Evolutionary conservation across 2,888 invertebrate genomes (phyloP).

Genomic region (Megalurothrips usitatus): DNA sequence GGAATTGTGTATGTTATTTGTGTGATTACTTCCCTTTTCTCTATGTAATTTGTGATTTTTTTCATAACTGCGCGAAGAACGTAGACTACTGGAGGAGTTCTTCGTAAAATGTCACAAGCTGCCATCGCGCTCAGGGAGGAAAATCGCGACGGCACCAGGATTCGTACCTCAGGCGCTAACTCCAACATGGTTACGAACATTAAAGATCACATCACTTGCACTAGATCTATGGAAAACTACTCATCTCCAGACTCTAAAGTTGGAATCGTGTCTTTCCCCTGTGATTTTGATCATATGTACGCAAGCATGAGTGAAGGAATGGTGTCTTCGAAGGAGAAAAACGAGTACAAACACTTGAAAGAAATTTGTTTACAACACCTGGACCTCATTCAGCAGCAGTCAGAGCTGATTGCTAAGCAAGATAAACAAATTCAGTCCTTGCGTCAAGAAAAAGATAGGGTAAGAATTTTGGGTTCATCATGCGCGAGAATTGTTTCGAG

Average conservation of each 20-base stretch:
- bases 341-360: conserved; percentile 66
- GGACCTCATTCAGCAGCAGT: conserved; percentile 86
- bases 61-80: neutral
- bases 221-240: conserved; percentile 36
- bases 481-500: too few species aligned
- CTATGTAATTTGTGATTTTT: neutral
- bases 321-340: conserved; percentile 36
- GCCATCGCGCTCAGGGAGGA: conserved; percentile 12
- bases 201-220: conserved; percentile 45
- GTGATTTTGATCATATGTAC: conserved; percentile 67
- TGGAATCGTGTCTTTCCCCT: conserved; percentile 57
- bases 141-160: neutral
- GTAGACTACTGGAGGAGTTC: neutral
- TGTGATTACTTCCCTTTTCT: neutral
- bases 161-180: conserved; percentile 30
- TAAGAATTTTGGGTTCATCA: conserved; percentile 47
- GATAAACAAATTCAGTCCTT: conserved; percentile 70
- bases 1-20: neutral
- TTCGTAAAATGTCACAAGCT: neutral
- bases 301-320: conserved; percentile 51
- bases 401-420: conserved; percentile 73
- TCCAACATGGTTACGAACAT: conserved; percentile 49
- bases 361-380: conserved; percentile 76
- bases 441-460: conserved; percentile 72
- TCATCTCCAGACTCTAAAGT: conserved; percentile 50